These are phyloP conservation scores for Euplexia lucipara DNA, from an alignment of 2,888 invertebrate genomes.

Conservation along the genomic window DNA sequence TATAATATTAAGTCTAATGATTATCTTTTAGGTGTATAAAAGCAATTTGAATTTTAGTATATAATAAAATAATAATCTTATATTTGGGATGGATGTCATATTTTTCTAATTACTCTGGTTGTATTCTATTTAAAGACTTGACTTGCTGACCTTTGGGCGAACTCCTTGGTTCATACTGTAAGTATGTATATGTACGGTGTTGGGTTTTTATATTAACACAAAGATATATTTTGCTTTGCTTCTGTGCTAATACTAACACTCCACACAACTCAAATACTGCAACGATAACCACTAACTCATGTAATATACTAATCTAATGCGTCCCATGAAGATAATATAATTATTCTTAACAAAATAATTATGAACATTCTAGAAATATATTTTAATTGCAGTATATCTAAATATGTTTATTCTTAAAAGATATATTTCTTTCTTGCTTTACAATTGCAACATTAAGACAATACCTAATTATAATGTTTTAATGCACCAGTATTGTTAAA, in stretches of 20 bases:
- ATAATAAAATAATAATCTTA: constrained; percentile 26
- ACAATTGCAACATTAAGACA: neutral
- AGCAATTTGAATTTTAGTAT: neutral
- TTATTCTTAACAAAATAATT: neutral
- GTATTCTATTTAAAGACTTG: constrained; percentile 65
- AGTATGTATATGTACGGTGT: constrained; percentile 56
- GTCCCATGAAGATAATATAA: neutral
- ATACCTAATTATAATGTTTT: neutral
- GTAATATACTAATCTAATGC: neutral
- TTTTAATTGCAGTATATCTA: neutral
- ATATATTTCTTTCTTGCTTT: constrained; percentile 19
- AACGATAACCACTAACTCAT: constrained; percentile 4
- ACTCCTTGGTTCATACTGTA: constrained; percentile 59
- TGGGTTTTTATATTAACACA: constrained; percentile 35
- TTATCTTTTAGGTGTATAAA: neutral
- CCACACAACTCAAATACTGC: constrained; percentile 7
- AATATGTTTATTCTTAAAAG: neutral
- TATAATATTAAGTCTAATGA: neutral
- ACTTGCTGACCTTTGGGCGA: constrained; percentile 58
- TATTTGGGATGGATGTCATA: constrained; percentile 32
- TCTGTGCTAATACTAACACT: constrained; percentile 17
- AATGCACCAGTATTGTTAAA: neutral
- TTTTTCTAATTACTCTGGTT: constrained; percentile 56
- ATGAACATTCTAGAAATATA: neutral
- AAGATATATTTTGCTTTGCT: constrained; percentile 38